Evolutionary conservation across 2,113 vertebrate species (phyloP), one percentile per base, ranked within the genome.

Genomic region (Epinephelus fuscoguttatus): DNA sequence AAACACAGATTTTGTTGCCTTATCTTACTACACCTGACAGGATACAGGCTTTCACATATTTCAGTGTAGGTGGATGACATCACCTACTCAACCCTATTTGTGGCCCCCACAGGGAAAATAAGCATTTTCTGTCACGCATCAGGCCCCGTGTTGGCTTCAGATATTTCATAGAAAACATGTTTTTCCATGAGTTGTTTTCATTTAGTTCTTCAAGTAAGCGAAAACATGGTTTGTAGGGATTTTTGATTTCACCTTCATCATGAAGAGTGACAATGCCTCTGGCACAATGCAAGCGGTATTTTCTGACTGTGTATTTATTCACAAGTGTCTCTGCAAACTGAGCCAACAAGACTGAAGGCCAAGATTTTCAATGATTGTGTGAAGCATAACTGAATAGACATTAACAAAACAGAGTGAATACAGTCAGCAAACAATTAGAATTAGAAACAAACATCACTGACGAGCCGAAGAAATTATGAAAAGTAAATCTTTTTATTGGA

Each of bases 191-290:
- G 74, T 40, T 81, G 57, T 84, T 90, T 88, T 88, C 68, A 85
- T 89, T 53, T 63, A 55, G 61, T 81, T 87, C 73, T 27, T 86
- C 4, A 70, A 80, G 68, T 81, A 75, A 79, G 85, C 85, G 13
- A 76, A 88, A 85, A 78, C 49, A 76, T 81, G 80, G 42, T 84
- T 88, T 83, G 59, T 63, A 81, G 66, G 72, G 60, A 86, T 90
- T 91, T 91, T 88, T 92, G 37, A 83, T 93, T 90, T 93, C 81
- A 86, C 84, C 90, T 86, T 88, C 89, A 88, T 87, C 82, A 81
- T 89, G 84, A 77, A 25, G 19, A 90, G 57, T 37, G 75, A 88
- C 80, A 86, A 75, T 87, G 66, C 80, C 52, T 60, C 73, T 77
- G 80, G 81, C 81, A 89, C 78, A 66, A 79, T 84, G 74, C 27